Percentiles rank a stretch among this genome's conserved stretches.
Evolutionary conservation across 2,113 vertebrate genomes (phyloP).

Genomic region (Psettodes erumei): DNA sequence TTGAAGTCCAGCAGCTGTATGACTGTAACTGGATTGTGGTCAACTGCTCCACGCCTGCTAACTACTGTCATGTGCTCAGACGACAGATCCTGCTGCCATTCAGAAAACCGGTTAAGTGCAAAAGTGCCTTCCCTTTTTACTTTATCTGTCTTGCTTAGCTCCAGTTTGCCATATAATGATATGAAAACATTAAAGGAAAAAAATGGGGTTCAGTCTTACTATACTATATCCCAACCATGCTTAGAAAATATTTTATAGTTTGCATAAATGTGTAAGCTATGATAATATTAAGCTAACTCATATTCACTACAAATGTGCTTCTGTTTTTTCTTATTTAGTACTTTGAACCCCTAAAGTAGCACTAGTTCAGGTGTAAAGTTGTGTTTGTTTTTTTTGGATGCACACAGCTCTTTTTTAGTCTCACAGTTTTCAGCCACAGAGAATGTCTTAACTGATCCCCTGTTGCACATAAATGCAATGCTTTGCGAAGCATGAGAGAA

Average conservation of each 20-base stretch:
- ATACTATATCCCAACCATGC: background rate
- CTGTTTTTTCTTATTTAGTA: background rate
- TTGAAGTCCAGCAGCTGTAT: slow-evolving; percentile 91
- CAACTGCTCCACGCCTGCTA: slow-evolving; percentile 93
- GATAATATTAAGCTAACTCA: background rate
- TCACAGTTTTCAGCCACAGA: slow-evolving; percentile 64
- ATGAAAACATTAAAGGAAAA: background rate
- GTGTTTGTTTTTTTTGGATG: slow-evolving; percentile 14
- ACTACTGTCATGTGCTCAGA: slow-evolving; percentile 92
- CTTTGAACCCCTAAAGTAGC: slow-evolving; percentile 1
- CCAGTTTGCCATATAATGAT: slow-evolving; percentile 1
- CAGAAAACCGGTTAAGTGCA: slow-evolving; percentile 88
- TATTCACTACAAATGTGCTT: background rate
- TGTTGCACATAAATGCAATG: slow-evolving; percentile 79
- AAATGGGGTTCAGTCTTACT: no score
- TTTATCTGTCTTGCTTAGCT: background rate
- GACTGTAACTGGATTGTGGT: slow-evolving; percentile 95
- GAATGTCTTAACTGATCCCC: slow-evolving; percentile 82
- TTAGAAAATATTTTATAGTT: slow-evolving; percentile 4
- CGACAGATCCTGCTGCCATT: slow-evolving; percentile 93
- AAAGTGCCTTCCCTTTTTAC: background rate
- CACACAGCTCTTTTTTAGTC: slow-evolving; percentile 51
- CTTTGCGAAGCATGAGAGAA: slow-evolving; percentile 85
- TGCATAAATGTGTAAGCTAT: background rate
- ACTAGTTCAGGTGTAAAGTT: slow-evolving; percentile 52